These are phyloP conservation scores for Calypte anna DNA, from an alignment of 2,113 vertebrate genomes.

Conservation along the genomic window DNA sequence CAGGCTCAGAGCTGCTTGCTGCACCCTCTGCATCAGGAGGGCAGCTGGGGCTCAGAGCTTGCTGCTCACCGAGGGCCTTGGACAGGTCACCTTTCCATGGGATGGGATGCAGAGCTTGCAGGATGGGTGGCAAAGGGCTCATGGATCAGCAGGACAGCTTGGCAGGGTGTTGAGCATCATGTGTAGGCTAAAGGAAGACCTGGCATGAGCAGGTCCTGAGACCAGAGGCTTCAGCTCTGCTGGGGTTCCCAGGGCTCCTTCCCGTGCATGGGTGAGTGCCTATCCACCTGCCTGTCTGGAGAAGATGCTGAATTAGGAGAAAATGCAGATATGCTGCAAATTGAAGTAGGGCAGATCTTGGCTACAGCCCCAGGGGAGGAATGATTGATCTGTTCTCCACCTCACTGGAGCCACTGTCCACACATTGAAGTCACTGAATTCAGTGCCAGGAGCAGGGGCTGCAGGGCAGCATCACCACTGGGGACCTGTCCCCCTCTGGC, in stretches of 20 bases:
- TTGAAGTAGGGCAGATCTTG: neutral
- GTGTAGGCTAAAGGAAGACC: neutral
- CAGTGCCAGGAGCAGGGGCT: neutral
- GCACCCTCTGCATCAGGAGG: accelerated
- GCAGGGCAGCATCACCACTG: neutral
- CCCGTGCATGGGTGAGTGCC: neutral
- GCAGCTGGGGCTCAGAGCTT: accelerated
- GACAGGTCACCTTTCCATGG: accelerated
- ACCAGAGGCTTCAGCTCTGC: neutral
- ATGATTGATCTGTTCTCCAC: neutral
- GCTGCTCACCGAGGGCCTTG: accelerated
- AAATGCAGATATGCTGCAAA: neutral
- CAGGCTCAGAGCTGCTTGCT: neutral
- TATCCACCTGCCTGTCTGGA: neutral
- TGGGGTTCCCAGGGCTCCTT: neutral
- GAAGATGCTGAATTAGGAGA: neutral
- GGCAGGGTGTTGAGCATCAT: accelerated
- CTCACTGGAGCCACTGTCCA: neutral
- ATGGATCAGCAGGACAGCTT: neutral
- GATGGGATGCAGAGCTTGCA: neutral
- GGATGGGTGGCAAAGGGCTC: accelerated
- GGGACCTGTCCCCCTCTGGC: neutral
- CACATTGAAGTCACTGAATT: neutral
- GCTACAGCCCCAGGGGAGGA: neutral
- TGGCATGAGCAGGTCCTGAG: neutral